Conservation (phyloP, 2,797 vertebrate genomes). For the Eutrigla gurnardus region DNA sequence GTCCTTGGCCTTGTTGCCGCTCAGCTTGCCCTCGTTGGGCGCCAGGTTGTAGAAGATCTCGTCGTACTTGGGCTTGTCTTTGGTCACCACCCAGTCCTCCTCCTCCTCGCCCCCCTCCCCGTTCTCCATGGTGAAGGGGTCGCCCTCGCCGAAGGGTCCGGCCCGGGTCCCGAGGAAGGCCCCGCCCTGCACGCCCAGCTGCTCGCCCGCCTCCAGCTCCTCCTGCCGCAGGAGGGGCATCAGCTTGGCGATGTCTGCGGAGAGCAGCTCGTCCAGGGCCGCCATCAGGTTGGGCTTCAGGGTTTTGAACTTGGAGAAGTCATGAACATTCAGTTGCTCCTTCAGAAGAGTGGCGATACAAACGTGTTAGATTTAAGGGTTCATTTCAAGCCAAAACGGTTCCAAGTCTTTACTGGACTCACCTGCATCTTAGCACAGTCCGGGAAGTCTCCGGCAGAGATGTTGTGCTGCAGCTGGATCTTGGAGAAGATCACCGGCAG, state of each 20-base stretch:
- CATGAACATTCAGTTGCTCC: conserved; percentile 92
- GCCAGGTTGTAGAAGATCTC: conserved; percentile 96
- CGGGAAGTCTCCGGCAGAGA: conserved; percentile 94
- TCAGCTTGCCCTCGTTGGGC: conserved; percentile 92
- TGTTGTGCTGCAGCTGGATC: conserved; percentile 94
- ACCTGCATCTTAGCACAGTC: conserved; percentile 96
- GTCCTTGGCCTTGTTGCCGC: conserved; percentile 91
- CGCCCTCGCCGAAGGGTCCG: conserved; percentile 90
- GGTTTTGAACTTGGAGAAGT: conserved; percentile 92
- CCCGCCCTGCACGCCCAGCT: conserved; percentile 89
- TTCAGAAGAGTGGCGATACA: conserved; percentile 58
- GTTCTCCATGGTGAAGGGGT: conserved; percentile 83
- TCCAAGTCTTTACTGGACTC: conserved; percentile 34
- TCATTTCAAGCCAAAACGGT: neutral
- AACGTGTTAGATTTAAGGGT: neutral
- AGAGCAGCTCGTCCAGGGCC: conserved; percentile 89
- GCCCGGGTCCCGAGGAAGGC: conserved; percentile 90
- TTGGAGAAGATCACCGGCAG: conserved; percentile 92
- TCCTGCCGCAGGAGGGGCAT: conserved; percentile 94
- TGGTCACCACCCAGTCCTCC: conserved; percentile 93
- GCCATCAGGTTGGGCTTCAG: conserved; percentile 91
- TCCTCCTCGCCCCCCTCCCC: conserved; percentile 79
- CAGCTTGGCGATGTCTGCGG: conserved; percentile 89
- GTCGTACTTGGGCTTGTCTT: conserved; percentile 96
- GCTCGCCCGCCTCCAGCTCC: conserved; percentile 87